Percentiles rank a stretch among this genome's conserved stretches.
Evolutionary conservation across 2,888 invertebrate species (phyloP).

Genomic region (Rotaria socialis): DNA sequence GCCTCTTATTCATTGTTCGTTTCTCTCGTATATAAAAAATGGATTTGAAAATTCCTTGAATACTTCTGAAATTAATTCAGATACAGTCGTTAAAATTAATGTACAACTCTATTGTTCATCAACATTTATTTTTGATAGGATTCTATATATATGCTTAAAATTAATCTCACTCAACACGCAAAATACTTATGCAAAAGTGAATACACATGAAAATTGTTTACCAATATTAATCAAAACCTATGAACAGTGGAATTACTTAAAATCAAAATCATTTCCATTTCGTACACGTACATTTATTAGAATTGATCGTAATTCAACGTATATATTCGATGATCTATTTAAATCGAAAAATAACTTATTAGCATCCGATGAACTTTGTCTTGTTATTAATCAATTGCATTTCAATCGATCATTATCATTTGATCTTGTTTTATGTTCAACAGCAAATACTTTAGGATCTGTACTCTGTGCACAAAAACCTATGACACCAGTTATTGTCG

Average conservation of each 20-base stretch:
- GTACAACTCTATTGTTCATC: slow-evolving; percentile 2
- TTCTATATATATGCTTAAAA: neutral
- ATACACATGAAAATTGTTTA: neutral
- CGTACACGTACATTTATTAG: neutral
- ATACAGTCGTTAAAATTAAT: slow-evolving; percentile 30
- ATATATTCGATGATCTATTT: slow-evolving; percentile 4
- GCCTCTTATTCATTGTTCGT: slow-evolving; percentile 14
- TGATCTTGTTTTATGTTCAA: slow-evolving; percentile 14
- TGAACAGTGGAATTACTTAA: neutral
- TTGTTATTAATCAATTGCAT: neutral
- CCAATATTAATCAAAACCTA: slow-evolving; percentile 9
- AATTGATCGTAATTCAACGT: neutral
- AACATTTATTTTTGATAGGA: neutral
- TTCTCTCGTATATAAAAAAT: neutral
- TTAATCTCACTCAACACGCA: neutral
- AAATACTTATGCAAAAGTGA: neutral
- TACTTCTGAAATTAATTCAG: neutral
- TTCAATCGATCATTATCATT: neutral
- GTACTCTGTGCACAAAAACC: neutral
- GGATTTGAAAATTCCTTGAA: neutral
- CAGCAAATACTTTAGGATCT: neutral
- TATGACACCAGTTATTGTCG: neutral
- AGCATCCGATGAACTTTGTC: neutral
- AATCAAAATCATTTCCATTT: neutral
- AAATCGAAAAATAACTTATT: neutral